Evolutionary conservation across 2,797 vertebrate species (phyloP).

Genomic region (Leuciscus waleckii): DNA sequence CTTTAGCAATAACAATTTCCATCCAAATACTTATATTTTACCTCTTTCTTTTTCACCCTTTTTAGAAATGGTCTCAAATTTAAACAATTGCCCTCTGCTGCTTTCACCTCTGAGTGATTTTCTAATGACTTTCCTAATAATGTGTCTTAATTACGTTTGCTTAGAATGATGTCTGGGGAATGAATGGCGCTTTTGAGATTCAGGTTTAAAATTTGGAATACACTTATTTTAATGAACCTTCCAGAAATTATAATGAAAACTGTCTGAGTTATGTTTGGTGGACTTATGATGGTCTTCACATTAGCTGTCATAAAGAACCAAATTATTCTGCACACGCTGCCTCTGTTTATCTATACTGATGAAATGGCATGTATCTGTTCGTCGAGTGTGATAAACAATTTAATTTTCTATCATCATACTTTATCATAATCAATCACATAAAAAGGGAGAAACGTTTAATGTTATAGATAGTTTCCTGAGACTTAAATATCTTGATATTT

Average conservation of each 20-base stretch:
- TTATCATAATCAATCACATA: slow-evolving; percentile 8
- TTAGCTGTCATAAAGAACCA: slow-evolving; percentile 1
- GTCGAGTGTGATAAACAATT: background rate
- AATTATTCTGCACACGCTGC: background rate
- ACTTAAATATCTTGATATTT: no score
- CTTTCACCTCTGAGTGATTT: background rate
- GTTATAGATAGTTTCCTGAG: background rate
- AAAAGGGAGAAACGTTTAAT: background rate
- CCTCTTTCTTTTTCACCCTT: background rate
- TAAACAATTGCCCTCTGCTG: slow-evolving; percentile 17
- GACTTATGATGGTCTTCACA: slow-evolving; percentile 28
- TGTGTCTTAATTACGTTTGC: slow-evolving; percentile 52
- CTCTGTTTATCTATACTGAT: background rate
- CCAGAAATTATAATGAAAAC: background rate
- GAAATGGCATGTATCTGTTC: background rate
- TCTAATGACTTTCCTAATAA: slow-evolving; percentile 55
- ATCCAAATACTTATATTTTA: background rate
- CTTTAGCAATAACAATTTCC: background rate
- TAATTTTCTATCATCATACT: background rate
- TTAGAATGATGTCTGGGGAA: slow-evolving; percentile 41
- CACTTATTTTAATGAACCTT: background rate
- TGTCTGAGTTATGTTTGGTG: slow-evolving; percentile 13
- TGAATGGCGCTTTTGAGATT: slow-evolving; percentile 49
- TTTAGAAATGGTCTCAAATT: background rate
- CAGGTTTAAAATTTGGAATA: background rate